A percentile compares a stretch with the other conserved stretches of the same genome.
These are phyloP conservation scores for Drosophila atripex DNA, from an alignment of 2,888 invertebrate genomes.

Conservation along the genomic window DNA sequence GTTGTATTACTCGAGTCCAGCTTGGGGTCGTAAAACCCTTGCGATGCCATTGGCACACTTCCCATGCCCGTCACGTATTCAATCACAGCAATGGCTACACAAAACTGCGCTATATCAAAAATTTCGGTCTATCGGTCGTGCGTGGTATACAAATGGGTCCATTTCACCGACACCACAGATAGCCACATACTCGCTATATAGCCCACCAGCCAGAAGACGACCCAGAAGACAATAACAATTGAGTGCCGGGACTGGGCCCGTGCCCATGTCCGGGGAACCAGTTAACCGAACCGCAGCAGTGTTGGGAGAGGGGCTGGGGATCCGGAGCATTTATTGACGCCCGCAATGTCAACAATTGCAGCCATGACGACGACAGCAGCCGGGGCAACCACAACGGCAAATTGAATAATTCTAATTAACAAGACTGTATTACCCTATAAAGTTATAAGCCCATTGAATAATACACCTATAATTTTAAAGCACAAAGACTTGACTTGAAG, in stretches of 20 bases:
- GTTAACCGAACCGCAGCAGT: conserved; percentile 59
- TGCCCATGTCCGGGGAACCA: conserved; percentile 23
- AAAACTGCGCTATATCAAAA: conserved; percentile 78
- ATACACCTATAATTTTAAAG: not conserved
- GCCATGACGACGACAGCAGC: conserved; percentile 69
- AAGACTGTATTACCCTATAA: not conserved
- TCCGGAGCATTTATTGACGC: conserved; percentile 70
- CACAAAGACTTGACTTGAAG: not conserved
- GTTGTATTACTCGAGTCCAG: conserved; percentile 14
- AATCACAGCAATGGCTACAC: conserved; percentile 80
- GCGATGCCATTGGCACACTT: conserved; percentile 45
- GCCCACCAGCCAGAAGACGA: conserved; percentile 3
- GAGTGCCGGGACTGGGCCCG: conserved; percentile 19
- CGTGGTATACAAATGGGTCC: conserved; percentile 70
- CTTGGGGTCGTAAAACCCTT: conserved; percentile 68
- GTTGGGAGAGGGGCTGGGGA: conserved; percentile 3
- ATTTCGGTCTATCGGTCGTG: conserved; percentile 62
- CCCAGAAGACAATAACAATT: conserved; percentile 37
- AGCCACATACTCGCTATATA: conserved; percentile 11
- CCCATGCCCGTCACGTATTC: conserved; percentile 70
- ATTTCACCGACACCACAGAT: conserved; percentile 46
- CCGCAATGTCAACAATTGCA: conserved; percentile 80
- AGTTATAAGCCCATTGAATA: not conserved
- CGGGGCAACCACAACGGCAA: conserved; percentile 34
- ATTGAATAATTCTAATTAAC: not conserved